phyloP scores from a whole-genome alignment of 2,113 vertebrate genomes.

The Anguilla rostrata region DNA sequence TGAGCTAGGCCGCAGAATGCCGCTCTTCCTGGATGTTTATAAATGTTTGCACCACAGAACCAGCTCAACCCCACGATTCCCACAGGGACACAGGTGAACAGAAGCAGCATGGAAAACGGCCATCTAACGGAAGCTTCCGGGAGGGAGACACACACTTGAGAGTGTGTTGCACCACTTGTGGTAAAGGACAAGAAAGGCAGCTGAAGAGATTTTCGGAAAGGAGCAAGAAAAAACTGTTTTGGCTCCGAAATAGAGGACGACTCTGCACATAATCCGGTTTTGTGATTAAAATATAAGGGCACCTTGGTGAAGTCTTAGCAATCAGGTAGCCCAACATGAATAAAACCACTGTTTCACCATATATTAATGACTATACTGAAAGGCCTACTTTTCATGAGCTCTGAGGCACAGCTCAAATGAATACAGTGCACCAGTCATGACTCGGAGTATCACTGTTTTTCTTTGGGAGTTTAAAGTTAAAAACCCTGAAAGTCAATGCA shows the following conservation, averaged over 20 bases:
- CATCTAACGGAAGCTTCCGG: background rate
- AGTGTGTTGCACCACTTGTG: background rate
- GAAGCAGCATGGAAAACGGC: background rate
- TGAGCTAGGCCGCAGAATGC: background rate
- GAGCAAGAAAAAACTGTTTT: background rate
- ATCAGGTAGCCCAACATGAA: background rate
- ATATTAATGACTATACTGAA: background rate
- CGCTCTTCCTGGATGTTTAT: conserved; percentile 33
- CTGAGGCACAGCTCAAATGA: background rate
- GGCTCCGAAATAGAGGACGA: background rate
- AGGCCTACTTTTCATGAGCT: background rate
- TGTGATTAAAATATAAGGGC: background rate
- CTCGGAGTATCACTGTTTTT: background rate
- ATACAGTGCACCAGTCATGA: background rate
- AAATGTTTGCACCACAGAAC: conserved; percentile 3
- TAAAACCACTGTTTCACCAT: conserved; percentile 1
- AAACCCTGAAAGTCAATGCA: background rate
- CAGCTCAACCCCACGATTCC: conserved; percentile 23
- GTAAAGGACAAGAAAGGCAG: background rate
- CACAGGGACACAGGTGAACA: conserved; percentile 26
- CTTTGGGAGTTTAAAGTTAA: conserved; percentile 2
- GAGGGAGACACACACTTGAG: background rate
- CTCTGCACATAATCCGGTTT: background rate
- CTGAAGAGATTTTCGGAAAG: background rate
- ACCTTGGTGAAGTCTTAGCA: background rate